Conservation (phyloP, 23 tunicate genomes). For the Oikopleura albicans region DNA sequence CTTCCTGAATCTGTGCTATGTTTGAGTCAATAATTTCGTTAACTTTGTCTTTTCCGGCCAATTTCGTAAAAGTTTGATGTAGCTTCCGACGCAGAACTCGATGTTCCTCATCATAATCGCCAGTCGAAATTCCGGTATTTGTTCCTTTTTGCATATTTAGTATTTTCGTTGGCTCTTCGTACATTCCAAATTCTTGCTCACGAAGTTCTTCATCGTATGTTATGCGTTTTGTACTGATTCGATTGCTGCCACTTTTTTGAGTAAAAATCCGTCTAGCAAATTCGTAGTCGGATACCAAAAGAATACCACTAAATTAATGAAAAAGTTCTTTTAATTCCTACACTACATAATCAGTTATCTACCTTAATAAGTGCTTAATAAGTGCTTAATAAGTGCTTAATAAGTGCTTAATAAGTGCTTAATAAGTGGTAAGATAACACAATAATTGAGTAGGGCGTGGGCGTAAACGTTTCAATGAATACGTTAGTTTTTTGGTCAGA, state of each 20-base stretch:
- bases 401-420: no score
- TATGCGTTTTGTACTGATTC: background rate
- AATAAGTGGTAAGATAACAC: no score
- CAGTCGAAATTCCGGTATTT: background rate
- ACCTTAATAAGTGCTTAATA: no score
- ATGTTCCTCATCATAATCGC: background rate
- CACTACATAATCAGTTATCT: no score
- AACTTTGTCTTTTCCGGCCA: background rate
- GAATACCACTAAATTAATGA: background rate
- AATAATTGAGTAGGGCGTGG: no score
- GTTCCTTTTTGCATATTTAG: background rate
- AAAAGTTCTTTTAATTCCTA: no score
- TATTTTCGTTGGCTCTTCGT: background rate
- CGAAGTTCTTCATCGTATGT: background rate
- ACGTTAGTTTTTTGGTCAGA: no score
- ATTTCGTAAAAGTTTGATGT: background rate
- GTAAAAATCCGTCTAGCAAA: background rate
- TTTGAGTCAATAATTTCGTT: background rate
- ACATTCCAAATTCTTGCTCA: background rate
- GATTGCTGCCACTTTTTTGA: background rate
- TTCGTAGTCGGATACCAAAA: background rate
- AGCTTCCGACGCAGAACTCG: background rate
- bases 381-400: no score
- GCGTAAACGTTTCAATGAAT: no score
- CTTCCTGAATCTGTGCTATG: background rate